Base-by-base conservation (phyloP, 2,888 invertebrate genomes). In the Lampropteryx suffumata region DNA sequence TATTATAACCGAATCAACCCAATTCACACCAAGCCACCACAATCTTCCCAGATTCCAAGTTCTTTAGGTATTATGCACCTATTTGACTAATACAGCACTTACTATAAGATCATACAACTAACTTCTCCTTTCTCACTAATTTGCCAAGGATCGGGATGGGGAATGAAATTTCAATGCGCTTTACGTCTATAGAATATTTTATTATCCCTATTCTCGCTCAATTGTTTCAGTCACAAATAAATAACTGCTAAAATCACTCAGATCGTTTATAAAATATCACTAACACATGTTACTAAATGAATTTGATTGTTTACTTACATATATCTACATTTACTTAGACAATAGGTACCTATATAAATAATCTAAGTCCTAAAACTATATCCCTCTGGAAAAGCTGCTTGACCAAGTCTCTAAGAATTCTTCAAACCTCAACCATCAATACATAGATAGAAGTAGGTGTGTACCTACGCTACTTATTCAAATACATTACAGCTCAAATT, bases 191-290 rank as follows among this genome's bases (percentile, higher is more conserved):
- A 43, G 21, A 13, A 43, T 11, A 32, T 37, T 49, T 46, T 51
- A 46, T 44, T 49, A 50, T 54, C 39, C 42, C 30, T 55, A 50
- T 58, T 64, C 64, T 64, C 56, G 59, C 55, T 64, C 57, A 55
- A 58, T 60, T 60, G 61, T 55, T 59, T 65, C 64, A 59, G 62
- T 65, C 66, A 55, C 62, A 71, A 75, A 78, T 76, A 79, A 78
- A 76, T 80, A 67, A 66, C 67, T 62, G 61, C 69, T 62, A 55
- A 62, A 55, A 66, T 66, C 73, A 74, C 64, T 79, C 79, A 79
- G 79, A 79, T 79, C 77, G 71, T 73, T 73, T 63, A 64, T 61
- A 53, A 69, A 42, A 70, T 63, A 67, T 65, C 58, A 50, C 61
- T 66, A 67, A 60, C 55, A 63, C 43, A 63, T 59, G 55, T 61